These are phyloP conservation scores for Pogonomyrmex barbatus DNA, from an alignment of 1,140 invertebrate genomes.

Conservation along the genomic window DNA sequence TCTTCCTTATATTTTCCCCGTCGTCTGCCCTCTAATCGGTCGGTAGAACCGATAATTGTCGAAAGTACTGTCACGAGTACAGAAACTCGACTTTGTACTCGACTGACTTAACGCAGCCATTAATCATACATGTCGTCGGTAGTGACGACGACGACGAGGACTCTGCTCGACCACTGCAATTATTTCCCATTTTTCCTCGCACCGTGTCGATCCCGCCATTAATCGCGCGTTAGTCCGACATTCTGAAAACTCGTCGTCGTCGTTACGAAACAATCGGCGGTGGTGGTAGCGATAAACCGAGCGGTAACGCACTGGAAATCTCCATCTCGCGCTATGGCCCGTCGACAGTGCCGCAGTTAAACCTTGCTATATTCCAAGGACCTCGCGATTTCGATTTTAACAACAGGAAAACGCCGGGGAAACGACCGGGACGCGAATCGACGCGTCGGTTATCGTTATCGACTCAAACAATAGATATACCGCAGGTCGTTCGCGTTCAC, in stretches of 20 bases:
- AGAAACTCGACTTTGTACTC: slow-evolving; percentile 46
- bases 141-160: slow-evolving; percentile 17
- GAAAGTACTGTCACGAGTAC: slow-evolving; percentile 61
- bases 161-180: slow-evolving; percentile 42
- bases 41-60: slow-evolving; percentile 65
- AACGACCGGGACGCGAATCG: slow-evolving; percentile 40
- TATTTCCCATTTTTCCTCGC: slow-evolving; percentile 50
- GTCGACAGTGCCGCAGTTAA: slow-evolving; percentile 18
- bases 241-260: slow-evolving; percentile 65
- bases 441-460: slow-evolving; percentile 58
- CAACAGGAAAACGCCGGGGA: slow-evolving; percentile 51
- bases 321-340: slow-evolving; percentile 30
- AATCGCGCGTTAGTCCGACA: slow-evolving; percentile 56
- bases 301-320: slow-evolving; percentile 65
- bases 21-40: slow-evolving; percentile 58
- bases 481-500: slow-evolving; percentile 54
- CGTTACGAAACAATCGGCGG: slow-evolving; percentile 52
- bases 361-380: slow-evolving; percentile 36
- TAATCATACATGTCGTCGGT: slow-evolving; percentile 70
- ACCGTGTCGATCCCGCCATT: slow-evolving; percentile 33
- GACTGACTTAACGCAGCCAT: slow-evolving; percentile 68
- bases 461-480: slow-evolving; percentile 39
- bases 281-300: slow-evolving; percentile 48
- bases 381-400: slow-evolving; percentile 63
- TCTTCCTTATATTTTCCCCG: slow-evolving; percentile 49